Percentiles rank a stretch among this genome's conserved stretches.
phyloP scores from a whole-genome alignment of 1,140 invertebrate species.

The Drosophila pseudoananassae region DNA sequence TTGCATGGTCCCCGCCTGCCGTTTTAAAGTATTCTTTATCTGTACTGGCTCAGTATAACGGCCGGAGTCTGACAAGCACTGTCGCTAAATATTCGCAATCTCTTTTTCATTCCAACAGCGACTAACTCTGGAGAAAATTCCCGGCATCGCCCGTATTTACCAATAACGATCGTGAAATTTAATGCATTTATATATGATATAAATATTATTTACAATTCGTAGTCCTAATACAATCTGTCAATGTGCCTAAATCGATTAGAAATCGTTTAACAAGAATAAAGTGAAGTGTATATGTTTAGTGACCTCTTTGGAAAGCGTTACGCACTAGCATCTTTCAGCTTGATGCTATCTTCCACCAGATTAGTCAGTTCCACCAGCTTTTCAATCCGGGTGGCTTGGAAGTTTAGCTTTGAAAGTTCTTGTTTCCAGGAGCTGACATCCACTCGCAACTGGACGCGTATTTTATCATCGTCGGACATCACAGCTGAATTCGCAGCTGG shows the following conservation, averaged over 20 bases:
- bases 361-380: slow-evolving; percentile 60
- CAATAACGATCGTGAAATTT: slow-evolving; percentile 61
- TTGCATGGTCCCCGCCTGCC: slow-evolving; percentile 61
- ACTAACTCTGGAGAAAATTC: slow-evolving; percentile 47
- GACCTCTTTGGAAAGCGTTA: slow-evolving; percentile 22
- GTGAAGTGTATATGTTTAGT: slow-evolving; percentile 47
- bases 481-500: slow-evolving; percentile 83
- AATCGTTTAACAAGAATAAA: slow-evolving; percentile 67
- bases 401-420: slow-evolving; percentile 67
- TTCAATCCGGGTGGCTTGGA: slow-evolving; percentile 64
- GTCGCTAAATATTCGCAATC: slow-evolving; percentile 56
- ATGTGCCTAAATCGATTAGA: slow-evolving; percentile 70
- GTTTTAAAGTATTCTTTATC: slow-evolving; percentile 38
- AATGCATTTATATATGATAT: slow-evolving; percentile 76
- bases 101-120: slow-evolving; percentile 71
- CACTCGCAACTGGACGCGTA: slow-evolving; percentile 93
- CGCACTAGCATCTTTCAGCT: slow-evolving; percentile 50
- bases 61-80: slow-evolving; percentile 4
- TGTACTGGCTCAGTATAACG: slow-evolving; percentile 4
- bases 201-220: slow-evolving; percentile 70
- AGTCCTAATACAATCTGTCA: slow-evolving; percentile 48
- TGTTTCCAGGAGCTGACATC: slow-evolving; percentile 89
- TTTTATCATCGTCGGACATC: slow-evolving; percentile 95
- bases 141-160: slow-evolving; percentile 19
- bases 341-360: slow-evolving; percentile 75